Evolutionary conservation across 2,113 vertebrate genomes (phyloP), one percentile per base, ranked within the genome.

Genomic region (Alethe diademata): DNA sequence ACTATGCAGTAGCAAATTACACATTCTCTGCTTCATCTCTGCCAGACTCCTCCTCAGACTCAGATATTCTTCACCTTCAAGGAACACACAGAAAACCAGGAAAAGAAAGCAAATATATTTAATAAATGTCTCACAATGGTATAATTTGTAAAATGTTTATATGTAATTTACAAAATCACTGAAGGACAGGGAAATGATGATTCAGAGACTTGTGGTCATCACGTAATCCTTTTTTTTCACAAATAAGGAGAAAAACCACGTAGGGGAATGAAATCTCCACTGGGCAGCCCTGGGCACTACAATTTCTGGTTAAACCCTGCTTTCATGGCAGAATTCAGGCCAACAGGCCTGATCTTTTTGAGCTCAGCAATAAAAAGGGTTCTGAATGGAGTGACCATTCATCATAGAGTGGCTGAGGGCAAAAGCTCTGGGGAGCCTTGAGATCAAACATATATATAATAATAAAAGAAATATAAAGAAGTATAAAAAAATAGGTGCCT

Each of bases 381-480:
- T 76, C 35, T 11, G 19, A 64, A 70, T n/a, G 0, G 2, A 51
- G 50, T 57, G 43, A 18, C 11, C 13, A 24, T 33, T 56, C 35
- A n/a, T 12, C 3, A 3, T 5, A 6, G 4, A 61, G 47, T 1
- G 1, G 6, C 42, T 42, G 71, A 36, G 12, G 54, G 9, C 13
- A 75, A 75, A 85, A 65, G 19, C 15, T 26, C 12, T 28, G 23
- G 19, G 6, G 38, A 50, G 13, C 23, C 8, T 58, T 51, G 28
- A 66, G 33, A n/a, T 50, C 5, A 65, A 48, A 31, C 28, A 45
- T 12, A 23, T 38, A 26, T 9, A 31, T 58, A 19, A 25, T 20
- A 19, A 28, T 14, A 42, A 17, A 22, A 18, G 0, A 8, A 54
- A 29, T 23, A 50, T 3, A 2, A 14, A 22, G 43, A 14, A 11